These are phyloP conservation scores for Burhinus oedicnemus DNA, from an alignment of 2,113 vertebrate genomes.

Conservation along the genomic window DNA sequence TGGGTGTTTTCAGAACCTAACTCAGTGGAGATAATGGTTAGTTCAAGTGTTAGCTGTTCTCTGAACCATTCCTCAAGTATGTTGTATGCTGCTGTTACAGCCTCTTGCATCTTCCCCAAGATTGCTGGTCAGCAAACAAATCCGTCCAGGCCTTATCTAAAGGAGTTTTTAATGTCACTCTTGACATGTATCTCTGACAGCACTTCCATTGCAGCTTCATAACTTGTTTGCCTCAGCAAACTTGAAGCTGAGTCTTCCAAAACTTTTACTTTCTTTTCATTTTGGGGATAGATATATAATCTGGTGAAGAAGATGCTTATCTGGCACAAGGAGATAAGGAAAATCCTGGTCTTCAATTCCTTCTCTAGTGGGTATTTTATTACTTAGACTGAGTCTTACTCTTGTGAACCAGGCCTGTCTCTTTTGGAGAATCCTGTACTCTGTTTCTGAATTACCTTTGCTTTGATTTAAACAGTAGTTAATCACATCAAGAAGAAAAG, in stretches of 20 bases:
- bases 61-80: not conserved
- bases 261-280: not conserved
- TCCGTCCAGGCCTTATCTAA: not conserved
- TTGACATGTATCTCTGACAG: not conserved
- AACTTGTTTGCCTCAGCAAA: not conserved
- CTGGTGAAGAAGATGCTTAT: not conserved
- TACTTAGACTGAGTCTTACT: not conserved
- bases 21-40: not conserved
- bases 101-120: not conserved
- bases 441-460: not conserved
- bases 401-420: not conserved
- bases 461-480: not conserved
- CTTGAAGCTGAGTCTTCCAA: not conserved
- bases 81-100: not conserved
- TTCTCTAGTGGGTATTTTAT: not conserved
- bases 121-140: not conserved
- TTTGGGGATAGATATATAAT: not conserved
- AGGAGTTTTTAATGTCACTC: not conserved
- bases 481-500: not conserved
- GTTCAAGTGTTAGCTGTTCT: not conserved
- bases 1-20: not conserved
- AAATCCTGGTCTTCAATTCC: not conserved
- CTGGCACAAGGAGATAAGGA: not conserved
- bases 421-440: not conserved
- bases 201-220: not conserved